Evolutionary conservation across 2,888 invertebrate species (phyloP).

Genomic region (Phalera bucephala): DNA sequence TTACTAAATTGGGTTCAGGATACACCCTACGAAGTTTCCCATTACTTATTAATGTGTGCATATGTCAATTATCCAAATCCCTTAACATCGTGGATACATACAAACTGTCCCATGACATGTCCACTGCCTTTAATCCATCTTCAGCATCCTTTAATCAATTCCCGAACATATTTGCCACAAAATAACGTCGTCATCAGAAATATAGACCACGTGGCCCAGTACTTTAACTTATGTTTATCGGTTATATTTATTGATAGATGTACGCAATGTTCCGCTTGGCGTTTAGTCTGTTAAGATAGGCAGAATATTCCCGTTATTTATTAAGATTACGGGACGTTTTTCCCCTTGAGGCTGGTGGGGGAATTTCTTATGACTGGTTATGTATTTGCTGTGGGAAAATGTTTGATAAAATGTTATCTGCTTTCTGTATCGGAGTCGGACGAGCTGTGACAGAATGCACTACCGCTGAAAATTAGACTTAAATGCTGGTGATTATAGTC

Average conservation of each 20-base stretch:
- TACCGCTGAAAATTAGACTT: too few species aligned
- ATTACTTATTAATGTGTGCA: background rate
- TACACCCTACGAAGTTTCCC: too few species aligned
- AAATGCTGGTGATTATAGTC: too few species aligned
- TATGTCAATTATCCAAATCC: too few species aligned
- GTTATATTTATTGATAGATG: constrained; percentile 1
- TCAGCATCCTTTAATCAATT: background rate
- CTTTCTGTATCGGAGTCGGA: background rate
- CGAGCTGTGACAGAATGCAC: too few species aligned
- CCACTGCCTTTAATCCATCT: background rate
- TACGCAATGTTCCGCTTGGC: background rate
- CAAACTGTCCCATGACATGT: background rate
- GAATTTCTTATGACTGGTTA: background rate
- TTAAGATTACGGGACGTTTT: constrained; percentile 22
- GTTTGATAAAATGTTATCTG: constrained; percentile 1
- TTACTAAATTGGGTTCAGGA: too few species aligned
- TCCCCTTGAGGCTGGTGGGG: constrained; percentile 2
- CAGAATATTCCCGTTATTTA: constrained; percentile 16
- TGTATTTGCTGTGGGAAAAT: constrained; percentile 15
- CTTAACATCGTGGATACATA: background rate
- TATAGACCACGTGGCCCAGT: background rate
- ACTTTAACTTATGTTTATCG: constrained; percentile 1
- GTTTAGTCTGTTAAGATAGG: constrained; percentile 2
- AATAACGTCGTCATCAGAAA: background rate
- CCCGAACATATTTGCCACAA: background rate